These are phyloP conservation scores for Harpegnathos saltator DNA, from an alignment of 1,140 invertebrate genomes.

Conservation along the genomic window DNA sequence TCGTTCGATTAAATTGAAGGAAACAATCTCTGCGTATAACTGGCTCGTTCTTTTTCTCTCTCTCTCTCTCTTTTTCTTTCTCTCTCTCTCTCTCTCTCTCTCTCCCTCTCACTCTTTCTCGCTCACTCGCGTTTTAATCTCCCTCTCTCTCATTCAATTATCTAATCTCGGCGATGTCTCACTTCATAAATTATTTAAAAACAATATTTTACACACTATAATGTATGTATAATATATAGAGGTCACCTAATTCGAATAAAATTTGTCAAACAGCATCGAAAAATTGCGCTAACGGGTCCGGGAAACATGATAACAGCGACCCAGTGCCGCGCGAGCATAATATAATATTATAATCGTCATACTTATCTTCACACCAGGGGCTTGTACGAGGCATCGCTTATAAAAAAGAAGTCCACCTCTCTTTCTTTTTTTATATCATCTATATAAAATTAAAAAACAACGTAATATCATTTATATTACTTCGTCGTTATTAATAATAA, in stretches of 20 bases:
- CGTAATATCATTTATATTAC: slow-evolving; percentile 85
- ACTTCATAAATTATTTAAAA: slow-evolving; percentile 83
- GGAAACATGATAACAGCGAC: slow-evolving; percentile 83
- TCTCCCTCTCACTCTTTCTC: slow-evolving; percentile 48
- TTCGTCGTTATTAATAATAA: slow-evolving; percentile 84
- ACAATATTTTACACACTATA: slow-evolving; percentile 84
- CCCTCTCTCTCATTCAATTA: slow-evolving; percentile 75
- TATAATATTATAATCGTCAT: slow-evolving; percentile 73
- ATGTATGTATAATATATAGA: slow-evolving; percentile 81
- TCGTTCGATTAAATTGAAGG: slow-evolving; percentile 44
- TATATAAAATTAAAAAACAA: slow-evolving; percentile 86
- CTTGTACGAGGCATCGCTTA: slow-evolving; percentile 82
- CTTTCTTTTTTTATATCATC: slow-evolving; percentile 70
- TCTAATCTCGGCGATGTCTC: slow-evolving; percentile 82
- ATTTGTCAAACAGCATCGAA: slow-evolving; percentile 79
- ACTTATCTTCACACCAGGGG: slow-evolving; percentile 78
- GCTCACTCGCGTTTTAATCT: slow-evolving; percentile 36
- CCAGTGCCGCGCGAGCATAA: slow-evolving; percentile 78
- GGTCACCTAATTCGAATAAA: slow-evolving; percentile 80
- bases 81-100: slow-evolving; percentile 69
- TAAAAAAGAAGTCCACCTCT: slow-evolving; percentile 76
- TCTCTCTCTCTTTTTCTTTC: slow-evolving; percentile 49
- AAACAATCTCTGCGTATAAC: slow-evolving; percentile 49
- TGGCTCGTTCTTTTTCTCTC: slow-evolving; percentile 48
- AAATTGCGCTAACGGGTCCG: slow-evolving; percentile 78